phyloP scores from a whole-genome alignment of 2,797 vertebrate genomes.

The Florisuga fusca region DNA sequence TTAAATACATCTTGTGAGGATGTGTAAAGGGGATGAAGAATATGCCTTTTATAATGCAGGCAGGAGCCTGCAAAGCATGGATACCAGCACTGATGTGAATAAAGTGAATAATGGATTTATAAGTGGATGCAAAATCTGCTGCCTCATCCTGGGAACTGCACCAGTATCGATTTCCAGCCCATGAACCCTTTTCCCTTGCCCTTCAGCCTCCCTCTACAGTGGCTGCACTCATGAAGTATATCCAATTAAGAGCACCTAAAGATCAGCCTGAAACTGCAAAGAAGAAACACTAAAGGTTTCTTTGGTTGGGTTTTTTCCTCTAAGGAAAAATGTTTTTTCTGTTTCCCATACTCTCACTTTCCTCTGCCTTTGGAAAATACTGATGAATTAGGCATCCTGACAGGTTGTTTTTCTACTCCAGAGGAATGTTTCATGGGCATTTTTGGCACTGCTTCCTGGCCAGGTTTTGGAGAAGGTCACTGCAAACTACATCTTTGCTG shows the following conservation, averaged over 20 bases:
- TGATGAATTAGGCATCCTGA: neutral
- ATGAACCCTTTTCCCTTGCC: neutral
- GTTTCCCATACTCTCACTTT: neutral
- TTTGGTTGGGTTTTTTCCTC: too few relatives aligned
- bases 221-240: neutral
- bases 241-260: neutral
- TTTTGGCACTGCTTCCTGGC: neutral
- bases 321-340: neutral
- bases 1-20: neutral
- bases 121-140: conserved; percentile 19
- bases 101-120: conserved; percentile 10
- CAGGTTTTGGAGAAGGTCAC: conserved; percentile 18
- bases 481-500: neutral
- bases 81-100: neutral
- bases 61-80: neutral
- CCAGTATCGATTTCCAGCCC: conserved; percentile 52
- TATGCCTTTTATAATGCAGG: neutral
- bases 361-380: neutral
- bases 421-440: neutral
- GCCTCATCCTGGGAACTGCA: conserved; percentile 31
- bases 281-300: neutral
- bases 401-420: neutral
- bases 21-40: neutral
- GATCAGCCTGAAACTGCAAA: neutral
- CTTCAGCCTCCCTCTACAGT: neutral